Evolutionary conservation across 2,113 vertebrate genomes (phyloP).

Genomic region (Phalacrocorax pelagicus): DNA sequence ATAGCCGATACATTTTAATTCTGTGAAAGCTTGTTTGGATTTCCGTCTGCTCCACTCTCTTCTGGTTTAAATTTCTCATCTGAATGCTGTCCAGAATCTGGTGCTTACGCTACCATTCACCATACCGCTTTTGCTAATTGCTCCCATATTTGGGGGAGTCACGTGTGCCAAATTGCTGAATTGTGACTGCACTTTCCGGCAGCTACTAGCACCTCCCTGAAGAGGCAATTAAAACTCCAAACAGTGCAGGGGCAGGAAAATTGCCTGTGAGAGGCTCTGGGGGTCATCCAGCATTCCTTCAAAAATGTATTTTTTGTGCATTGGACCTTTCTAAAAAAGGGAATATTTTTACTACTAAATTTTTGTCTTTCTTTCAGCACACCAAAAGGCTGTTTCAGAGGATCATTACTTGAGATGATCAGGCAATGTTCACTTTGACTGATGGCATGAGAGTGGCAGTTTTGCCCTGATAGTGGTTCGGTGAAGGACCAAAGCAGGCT

Average conservation of each 20-base stretch:
- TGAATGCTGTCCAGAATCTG: conserved; percentile 46
- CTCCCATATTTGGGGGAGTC: conserved; percentile 46
- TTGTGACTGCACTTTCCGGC: conserved; percentile 27
- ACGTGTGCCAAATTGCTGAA: conserved; percentile 34
- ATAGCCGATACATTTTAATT: neutral
- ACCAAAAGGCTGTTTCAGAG: neutral
- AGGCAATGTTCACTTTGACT: neutral
- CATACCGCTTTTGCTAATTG: conserved; percentile 66
- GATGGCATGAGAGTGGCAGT: rapidly evolving
- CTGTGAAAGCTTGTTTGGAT: conserved; percentile 55
- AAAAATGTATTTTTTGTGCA: neutral
- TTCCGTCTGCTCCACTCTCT: conserved; percentile 6
- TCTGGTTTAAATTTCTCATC: conserved; percentile 52
- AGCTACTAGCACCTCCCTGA: conserved; percentile 35
- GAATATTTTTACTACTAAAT: neutral
- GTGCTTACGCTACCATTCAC: conserved; percentile 49
- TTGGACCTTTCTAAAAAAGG: conserved; percentile 36
- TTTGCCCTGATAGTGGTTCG: neutral
- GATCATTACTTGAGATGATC: neutral
- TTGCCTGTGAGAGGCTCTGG: neutral
- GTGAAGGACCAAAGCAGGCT: neutral
- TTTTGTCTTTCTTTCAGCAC: neutral
- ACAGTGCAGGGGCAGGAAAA: conserved; percentile 26
- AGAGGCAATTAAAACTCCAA: conserved; percentile 58
- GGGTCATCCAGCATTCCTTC: conserved; percentile 12